phyloP scores from a whole-genome alignment of 2,888 invertebrate species.

The Crocallis elinguaria region DNA sequence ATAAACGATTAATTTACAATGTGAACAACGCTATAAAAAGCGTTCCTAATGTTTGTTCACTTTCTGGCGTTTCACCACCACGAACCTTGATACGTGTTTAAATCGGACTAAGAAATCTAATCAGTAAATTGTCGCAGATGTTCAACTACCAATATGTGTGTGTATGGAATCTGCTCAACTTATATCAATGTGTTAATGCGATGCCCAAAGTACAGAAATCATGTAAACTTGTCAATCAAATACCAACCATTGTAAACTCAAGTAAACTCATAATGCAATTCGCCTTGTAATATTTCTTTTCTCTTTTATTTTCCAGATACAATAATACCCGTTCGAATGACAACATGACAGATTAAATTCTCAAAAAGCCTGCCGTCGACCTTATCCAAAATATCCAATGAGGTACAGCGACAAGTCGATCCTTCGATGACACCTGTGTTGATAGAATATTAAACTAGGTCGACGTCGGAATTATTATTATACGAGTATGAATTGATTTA shows the following conservation, averaged over 20 bases:
- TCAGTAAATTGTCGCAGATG: no score
- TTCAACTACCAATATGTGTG: no score
- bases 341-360: slow-evolving; percentile 55
- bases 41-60: no score
- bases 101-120: no score
- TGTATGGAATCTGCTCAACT: no score
- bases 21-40: no score
- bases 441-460: slow-evolving; percentile 12
- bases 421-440: slow-evolving; percentile 14
- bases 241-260: neutral
- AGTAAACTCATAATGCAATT: neutral
- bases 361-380: slow-evolving; percentile 39
- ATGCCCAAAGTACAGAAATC: neutral
- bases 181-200: no score
- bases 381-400: slow-evolving; percentile 12
- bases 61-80: no score
- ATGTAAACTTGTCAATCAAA: neutral
- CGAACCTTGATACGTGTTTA: no score
- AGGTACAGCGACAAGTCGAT: slow-evolving; percentile 40
- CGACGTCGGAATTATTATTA: no score
- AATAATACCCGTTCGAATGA: slow-evolving; percentile 35
- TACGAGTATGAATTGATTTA: no score
- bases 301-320: slow-evolving; percentile 2
- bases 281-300: slow-evolving; percentile 6
- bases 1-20: no score